Conservation (phyloP, 2,113 vertebrate species). For the Channa argus region DNA sequence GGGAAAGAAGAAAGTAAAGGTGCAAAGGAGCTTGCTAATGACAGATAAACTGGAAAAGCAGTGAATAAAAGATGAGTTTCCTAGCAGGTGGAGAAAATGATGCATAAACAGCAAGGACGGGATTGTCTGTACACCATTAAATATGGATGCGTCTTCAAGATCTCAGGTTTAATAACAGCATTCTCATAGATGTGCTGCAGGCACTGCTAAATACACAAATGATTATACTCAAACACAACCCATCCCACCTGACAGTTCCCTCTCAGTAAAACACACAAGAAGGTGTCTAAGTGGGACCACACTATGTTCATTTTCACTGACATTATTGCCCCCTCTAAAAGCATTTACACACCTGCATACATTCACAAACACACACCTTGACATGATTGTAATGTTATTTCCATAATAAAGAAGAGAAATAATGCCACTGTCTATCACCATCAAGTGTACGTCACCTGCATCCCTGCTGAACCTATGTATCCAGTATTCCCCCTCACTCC, state of each 20-base stretch:
- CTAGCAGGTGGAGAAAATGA: slow-evolving; percentile 65
- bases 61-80: slow-evolving; percentile 76
- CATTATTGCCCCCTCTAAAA: not conserved
- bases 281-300: not conserved
- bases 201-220: slow-evolving; percentile 63
- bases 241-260: not conserved
- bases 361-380: not conserved
- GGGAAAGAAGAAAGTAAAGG: slow-evolving; percentile 11
- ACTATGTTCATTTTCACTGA: not conserved
- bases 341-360: not conserved
- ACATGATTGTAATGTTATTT: not conserved
- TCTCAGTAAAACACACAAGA: slow-evolving; percentile 18
- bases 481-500: not conserved
- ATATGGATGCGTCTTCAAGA: slow-evolving; percentile 70
- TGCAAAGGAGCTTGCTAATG: slow-evolving; percentile 59
- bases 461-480: slow-evolving; percentile 17
- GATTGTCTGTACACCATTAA: slow-evolving; percentile 71
- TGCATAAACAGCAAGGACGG: slow-evolving; percentile 61
- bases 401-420: not conserved
- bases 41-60: slow-evolving; percentile 57
- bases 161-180: slow-evolving; percentile 56
- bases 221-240: slow-evolving; percentile 45
- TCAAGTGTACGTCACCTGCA: not conserved
- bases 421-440: not conserved
- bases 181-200: slow-evolving; percentile 62